phyloP scores from a whole-genome alignment of 2,888 invertebrate species.

The Dryococelus australis region DNA sequence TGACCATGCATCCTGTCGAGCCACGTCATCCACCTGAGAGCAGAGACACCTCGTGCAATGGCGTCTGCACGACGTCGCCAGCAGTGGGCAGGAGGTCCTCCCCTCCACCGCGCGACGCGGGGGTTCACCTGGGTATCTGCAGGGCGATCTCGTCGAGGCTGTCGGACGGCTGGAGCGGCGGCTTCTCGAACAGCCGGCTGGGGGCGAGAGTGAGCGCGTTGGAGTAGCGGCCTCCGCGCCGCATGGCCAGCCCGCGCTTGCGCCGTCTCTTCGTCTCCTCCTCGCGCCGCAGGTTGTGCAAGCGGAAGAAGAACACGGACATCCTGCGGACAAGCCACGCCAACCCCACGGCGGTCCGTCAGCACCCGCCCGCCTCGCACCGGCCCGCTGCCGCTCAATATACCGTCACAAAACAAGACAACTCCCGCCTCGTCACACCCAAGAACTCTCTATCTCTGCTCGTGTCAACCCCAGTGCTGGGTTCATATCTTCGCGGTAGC shows the following conservation, averaged over 20 bases:
- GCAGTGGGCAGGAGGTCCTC: background rate
- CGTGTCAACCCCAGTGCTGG: too few relatives aligned
- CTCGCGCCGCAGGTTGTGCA: slow-evolving; percentile 88
- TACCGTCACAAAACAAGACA: background rate
- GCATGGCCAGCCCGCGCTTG: slow-evolving; percentile 54
- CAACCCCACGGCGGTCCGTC: background rate
- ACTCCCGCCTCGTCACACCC: too few relatives aligned
- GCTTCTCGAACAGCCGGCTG: slow-evolving; percentile 83
- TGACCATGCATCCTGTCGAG: too few relatives aligned
- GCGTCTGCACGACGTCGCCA: too few relatives aligned
- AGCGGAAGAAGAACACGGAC: slow-evolving; percentile 96
- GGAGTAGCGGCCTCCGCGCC: slow-evolving; percentile 64
- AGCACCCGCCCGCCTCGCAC: background rate
- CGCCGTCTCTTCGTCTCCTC: slow-evolving; percentile 74
- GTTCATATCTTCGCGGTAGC: too few relatives aligned
- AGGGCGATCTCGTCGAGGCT: slow-evolving; percentile 91
- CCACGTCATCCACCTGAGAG: too few relatives aligned
- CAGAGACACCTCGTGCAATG: too few relatives aligned
- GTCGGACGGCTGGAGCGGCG: slow-evolving; percentile 85
- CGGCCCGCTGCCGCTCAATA: background rate
- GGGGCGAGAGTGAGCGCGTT: slow-evolving; percentile 73
- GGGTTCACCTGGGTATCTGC: slow-evolving; percentile 85
- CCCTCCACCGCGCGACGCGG: background rate
- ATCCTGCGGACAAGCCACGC: slow-evolving; percentile 59
- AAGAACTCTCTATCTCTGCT: too few relatives aligned